Evolutionary conservation across 2,113 vertebrate species (phyloP), one percentile per base, ranked within the genome.

Genomic region (Peucedramus taeniatus): DNA sequence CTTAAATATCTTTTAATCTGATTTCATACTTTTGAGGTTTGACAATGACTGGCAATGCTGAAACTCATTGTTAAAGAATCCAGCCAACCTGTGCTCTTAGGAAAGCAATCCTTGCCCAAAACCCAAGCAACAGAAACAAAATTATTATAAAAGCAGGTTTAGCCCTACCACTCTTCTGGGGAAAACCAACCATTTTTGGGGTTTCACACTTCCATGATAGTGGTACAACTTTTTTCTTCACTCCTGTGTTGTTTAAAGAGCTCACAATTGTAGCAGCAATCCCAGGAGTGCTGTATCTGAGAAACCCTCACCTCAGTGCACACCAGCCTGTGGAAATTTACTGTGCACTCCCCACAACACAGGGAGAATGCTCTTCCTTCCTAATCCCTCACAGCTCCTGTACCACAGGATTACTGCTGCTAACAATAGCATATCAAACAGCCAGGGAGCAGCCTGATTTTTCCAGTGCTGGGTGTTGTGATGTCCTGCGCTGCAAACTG

Each of bases 311-410:
- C 4, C 45, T 87, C 60, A 42, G 39, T 9, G 53, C 87, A 54
- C 0, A 4, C 6, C 39, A 33, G 57, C 27, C 76, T 47, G 87
- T 96, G 96, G 93, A 96, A 95, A 94, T 93, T 87, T 93, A 94
- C 95, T 81, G 51, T 93, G 56, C 64, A 78, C 24, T 81, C 76
- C 39, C 77, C 56, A 42, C 53, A 61, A 19, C 31, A 12, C 75
- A 33, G 42, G 37, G 64, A 85, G 28, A 86, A 76, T 10, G 31
- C 42, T 93, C 86, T 86, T 94, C 82, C 90, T 96, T 68, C 83
- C 88, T 93, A 93, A 96, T 93, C 93, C 91, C 86, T 83, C 37
- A 0, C 44, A 93, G 87, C 66, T 87, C 95, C 60, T 47, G 82
- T 33, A 35, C 10, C 1, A 10, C 23, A 50, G 85, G 94, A 94